Conservation (phyloP, 2,888 invertebrate species). For the Trachelus iudaicus region DNA sequence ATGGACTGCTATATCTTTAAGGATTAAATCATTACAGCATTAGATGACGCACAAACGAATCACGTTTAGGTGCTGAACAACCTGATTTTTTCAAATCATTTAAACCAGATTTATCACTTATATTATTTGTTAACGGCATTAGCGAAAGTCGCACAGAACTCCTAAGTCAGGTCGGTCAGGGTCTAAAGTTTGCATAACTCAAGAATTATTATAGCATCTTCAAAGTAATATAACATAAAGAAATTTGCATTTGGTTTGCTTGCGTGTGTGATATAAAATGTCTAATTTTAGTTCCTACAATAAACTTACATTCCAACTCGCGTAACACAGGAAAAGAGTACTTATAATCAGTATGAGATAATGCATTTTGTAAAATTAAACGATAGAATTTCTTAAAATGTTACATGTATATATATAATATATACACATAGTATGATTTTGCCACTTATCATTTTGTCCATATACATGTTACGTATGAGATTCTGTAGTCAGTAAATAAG, state of each 20-base stretch:
- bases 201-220: neutral
- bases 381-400: slow-evolving; percentile 11
- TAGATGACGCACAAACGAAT: slow-evolving; percentile 19
- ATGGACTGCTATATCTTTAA: slow-evolving; percentile 13
- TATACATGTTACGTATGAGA: slow-evolving; percentile 20
- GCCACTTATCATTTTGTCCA: slow-evolving; percentile 15
- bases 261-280: slow-evolving; percentile 31
- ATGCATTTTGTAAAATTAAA: slow-evolving; percentile 39
- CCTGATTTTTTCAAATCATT: neutral
- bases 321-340: slow-evolving; percentile 27
- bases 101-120: neutral
- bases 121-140: neutral
- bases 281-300: slow-evolving; percentile 34
- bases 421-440: neutral
- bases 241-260: slow-evolving; percentile 25
- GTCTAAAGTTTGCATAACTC: neutral
- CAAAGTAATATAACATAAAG: neutral
- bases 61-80: slow-evolving; percentile 23
- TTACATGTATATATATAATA: neutral
- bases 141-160: neutral
- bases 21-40: slow-evolving; percentile 16
- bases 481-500: slow-evolving; percentile 39
- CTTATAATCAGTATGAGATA: slow-evolving; percentile 21
- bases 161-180: neutral
- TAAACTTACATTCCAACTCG: slow-evolving; percentile 25